Conservation (phyloP, 2,888 invertebrate genomes). For the Drosophila villosipedis region DNA sequence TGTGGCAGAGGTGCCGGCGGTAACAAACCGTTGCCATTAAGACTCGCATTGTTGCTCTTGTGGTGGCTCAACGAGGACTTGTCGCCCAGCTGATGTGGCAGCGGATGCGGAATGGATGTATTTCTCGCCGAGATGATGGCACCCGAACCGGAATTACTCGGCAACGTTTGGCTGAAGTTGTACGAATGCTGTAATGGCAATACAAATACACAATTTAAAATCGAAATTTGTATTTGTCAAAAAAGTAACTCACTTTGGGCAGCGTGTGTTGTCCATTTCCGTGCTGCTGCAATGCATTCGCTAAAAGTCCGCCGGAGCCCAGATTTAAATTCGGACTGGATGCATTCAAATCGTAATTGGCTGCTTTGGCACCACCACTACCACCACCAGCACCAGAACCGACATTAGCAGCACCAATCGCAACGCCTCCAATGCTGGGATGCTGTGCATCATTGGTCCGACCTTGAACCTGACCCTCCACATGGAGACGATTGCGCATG, state of each 20-base stretch:
- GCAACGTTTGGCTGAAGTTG: slow-evolving; percentile 82
- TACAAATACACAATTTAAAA: background rate
- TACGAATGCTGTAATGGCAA: slow-evolving; percentile 66
- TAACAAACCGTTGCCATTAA: slow-evolving; percentile 37
- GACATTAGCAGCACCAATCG: slow-evolving; percentile 12
- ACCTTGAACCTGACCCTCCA: slow-evolving; percentile 85
- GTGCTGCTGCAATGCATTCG: slow-evolving; percentile 71
- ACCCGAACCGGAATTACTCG: slow-evolving; percentile 65
- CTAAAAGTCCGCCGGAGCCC: slow-evolving; percentile 49
- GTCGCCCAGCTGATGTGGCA: slow-evolving; percentile 83
- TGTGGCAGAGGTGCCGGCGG: slow-evolving; percentile 54
- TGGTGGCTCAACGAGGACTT: slow-evolving; percentile 61
- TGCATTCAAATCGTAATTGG: slow-evolving; percentile 77
- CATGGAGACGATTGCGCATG: slow-evolving; percentile 94
- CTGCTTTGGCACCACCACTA: slow-evolving; percentile 49
- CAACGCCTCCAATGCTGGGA: slow-evolving; percentile 37
- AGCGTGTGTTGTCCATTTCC: slow-evolving; percentile 57
- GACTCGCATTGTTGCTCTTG: slow-evolving; percentile 38
- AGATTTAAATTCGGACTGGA: slow-evolving; percentile 81
- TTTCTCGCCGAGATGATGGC: slow-evolving; percentile 83
- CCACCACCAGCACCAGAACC: slow-evolving; percentile 23
- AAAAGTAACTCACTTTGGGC: slow-evolving; percentile 55
- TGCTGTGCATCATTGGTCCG: slow-evolving; percentile 62
- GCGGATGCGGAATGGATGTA: slow-evolving; percentile 86
- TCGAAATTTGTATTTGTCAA: background rate